Conservation (phyloP, 2,113 vertebrate genomes). For the Carassius carassius region DNA sequence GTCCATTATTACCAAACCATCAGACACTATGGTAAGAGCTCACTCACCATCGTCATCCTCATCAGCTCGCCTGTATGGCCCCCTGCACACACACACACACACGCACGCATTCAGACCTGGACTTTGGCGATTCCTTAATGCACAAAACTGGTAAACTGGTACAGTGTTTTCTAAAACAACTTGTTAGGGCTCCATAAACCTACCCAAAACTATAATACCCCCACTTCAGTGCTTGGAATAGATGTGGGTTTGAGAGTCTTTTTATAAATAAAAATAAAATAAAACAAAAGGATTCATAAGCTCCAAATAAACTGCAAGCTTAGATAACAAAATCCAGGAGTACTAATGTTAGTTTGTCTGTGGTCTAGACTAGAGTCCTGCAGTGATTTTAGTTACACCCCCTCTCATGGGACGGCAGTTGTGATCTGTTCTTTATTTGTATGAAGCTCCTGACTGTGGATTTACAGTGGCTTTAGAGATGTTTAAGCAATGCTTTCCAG, state of each 20-base stretch:
- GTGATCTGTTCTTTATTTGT: too few relatives aligned
- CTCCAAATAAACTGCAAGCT: neutral
- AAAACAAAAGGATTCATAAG: too few relatives aligned
- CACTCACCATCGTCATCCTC: slow-evolving; percentile 77
- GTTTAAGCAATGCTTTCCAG: neutral
- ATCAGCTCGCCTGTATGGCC: slow-evolving; percentile 75
- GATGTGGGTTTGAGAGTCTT: neutral
- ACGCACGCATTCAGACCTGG: neutral
- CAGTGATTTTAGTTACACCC: too few relatives aligned
- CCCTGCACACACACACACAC: slow-evolving; percentile 57
- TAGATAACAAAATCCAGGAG: neutral
- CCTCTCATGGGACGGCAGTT: too few relatives aligned
- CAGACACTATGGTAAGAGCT: slow-evolving; percentile 71
- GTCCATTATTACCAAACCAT: slow-evolving; percentile 93
- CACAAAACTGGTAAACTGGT: neutral
- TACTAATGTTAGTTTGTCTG: neutral
- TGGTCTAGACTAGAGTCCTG: too few relatives aligned
- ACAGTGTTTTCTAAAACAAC: too few relatives aligned
- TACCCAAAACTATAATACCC: neutral
- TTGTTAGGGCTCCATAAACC: neutral
- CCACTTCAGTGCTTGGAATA: neutral
- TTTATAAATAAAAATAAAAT: too few relatives aligned
- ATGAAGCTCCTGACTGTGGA: neutral
- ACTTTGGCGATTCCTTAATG: neutral
- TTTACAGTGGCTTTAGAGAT: neutral